Conservation (phyloP, 2,888 invertebrate species). For the Tanytarsus gracilentus region DNA sequence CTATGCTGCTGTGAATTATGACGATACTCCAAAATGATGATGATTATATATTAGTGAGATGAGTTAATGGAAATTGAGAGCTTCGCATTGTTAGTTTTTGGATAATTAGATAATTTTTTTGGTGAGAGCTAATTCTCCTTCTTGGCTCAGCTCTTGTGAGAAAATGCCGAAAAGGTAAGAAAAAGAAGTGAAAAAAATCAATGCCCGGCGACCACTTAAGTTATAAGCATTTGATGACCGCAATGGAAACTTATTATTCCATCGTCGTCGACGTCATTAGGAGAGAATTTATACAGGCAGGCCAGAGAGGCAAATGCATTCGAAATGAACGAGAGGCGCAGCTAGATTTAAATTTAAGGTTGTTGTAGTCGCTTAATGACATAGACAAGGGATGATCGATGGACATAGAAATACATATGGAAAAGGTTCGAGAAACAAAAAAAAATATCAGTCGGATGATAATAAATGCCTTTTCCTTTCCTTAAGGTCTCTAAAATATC, state of each 20-base stretch:
- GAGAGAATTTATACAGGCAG: no score
- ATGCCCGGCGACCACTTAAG: slow-evolving; percentile 11
- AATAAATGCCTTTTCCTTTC: slow-evolving; percentile 16
- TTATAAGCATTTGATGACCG: not conserved
- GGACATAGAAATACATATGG: not conserved
- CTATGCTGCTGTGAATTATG: no score
- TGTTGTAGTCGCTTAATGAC: slow-evolving; percentile 8
- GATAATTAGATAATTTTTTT: slow-evolving; percentile 2
- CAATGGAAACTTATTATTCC: not conserved
- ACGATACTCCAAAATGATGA: no score
- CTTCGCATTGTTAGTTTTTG: not conserved
- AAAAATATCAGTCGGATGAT: slow-evolving; percentile 17
- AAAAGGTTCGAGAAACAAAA: slow-evolving; percentile 8
- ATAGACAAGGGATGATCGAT: slow-evolving; percentile 9
- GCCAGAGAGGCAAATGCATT: no score
- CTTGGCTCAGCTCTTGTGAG: no score
- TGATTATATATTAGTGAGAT: no score
- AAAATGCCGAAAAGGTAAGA: not conserved
- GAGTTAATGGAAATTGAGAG: not conserved
- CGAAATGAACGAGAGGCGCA: no score
- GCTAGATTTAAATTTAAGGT: no score
- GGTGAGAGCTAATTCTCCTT: not conserved
- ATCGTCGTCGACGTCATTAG: no score
- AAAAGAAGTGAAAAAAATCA: slow-evolving; percentile 3
- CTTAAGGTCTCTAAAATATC: slow-evolving; percentile 4